A percentile compares a stretch with the other conserved stretches of the same genome.
Evolutionary conservation across 1,140 invertebrate genomes (phyloP).

Genomic region (Philaenus spumarius): DNA sequence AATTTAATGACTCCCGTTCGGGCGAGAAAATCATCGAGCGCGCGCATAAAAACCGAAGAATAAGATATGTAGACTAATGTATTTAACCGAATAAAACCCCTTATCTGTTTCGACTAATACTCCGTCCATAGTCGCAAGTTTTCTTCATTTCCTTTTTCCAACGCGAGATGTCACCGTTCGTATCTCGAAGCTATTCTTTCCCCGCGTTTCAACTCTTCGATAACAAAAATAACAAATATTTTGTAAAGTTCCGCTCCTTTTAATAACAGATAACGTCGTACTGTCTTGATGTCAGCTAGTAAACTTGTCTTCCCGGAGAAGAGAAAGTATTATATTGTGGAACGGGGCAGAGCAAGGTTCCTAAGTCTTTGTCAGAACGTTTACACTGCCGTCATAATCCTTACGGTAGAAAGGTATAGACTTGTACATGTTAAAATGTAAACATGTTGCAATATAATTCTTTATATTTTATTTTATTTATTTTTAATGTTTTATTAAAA

Average conservation of each 20-base stretch:
- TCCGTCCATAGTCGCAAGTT: conserved; percentile 12
- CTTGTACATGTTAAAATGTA: too few relatives aligned
- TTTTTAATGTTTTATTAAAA: too few relatives aligned
- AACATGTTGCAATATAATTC: too few relatives aligned
- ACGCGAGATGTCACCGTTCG: conserved; percentile 16
- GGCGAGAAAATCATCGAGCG: conserved; percentile 16
- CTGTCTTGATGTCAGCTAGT: too few relatives aligned
- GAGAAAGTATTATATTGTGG: too few relatives aligned
- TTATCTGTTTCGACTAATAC: conserved; percentile 21
- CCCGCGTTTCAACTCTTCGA: conserved; percentile 1
- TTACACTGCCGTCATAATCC: too few relatives aligned
- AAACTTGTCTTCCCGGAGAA: too few relatives aligned
- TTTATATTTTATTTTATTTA: too few relatives aligned
- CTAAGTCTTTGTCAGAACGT: too few relatives aligned
- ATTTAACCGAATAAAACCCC: conserved; percentile 21
- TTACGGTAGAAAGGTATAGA: too few relatives aligned
- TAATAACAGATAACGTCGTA: conserved; percentile 15
- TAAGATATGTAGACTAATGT: conserved; percentile 14
- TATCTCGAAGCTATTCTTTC: conserved; percentile 19
- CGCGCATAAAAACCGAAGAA: conserved; percentile 19
- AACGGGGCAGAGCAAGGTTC: too few relatives aligned
- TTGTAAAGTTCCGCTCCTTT: conserved; percentile 11
- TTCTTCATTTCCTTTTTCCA: conserved; percentile 21
- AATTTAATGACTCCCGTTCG: conserved; percentile 19
- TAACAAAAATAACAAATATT: conserved; percentile 11